Evolutionary conservation across 37 sponge, comb jelly and placozoan genomes (phyloP).

Genomic region (Ianthella basta): DNA sequence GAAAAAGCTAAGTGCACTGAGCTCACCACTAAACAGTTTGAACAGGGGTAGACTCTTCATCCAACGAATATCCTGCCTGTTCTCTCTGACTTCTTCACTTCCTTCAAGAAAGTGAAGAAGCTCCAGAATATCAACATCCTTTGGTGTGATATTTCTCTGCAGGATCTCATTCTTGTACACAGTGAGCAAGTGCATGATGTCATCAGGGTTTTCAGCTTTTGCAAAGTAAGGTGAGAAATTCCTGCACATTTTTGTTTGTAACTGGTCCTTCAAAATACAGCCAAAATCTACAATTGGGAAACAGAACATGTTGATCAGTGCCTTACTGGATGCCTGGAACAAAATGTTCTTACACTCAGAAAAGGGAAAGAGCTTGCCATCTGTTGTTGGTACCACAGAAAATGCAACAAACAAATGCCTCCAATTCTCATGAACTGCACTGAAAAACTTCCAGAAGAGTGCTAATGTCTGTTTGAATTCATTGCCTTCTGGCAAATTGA

Average conservation of each 20-base stretch:
- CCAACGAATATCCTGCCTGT: not conserved
- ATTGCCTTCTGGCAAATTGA: not conserved
- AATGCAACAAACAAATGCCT: not conserved
- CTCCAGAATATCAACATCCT: not conserved
- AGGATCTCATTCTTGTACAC: not conserved
- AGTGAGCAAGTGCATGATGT: not conserved
- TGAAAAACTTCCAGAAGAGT: constrained; percentile 10
- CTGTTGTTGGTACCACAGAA: constrained; percentile 17
- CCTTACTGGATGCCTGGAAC: not conserved
- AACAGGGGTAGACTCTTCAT: constrained; percentile 16
- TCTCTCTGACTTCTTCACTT: not conserved
- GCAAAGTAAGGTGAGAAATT: not conserved
- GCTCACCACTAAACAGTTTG: constrained; percentile 11
- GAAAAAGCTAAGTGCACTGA: not conserved
- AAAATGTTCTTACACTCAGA: not conserved
- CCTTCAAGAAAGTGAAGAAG: not conserved
- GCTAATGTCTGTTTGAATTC: not conserved
- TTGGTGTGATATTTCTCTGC: not conserved
- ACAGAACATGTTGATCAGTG: not conserved
- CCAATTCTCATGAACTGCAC: not conserved
- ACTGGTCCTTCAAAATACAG: not conserved
- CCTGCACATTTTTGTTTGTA: not conserved
- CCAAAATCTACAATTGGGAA: constrained; percentile 21
- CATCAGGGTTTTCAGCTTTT: not conserved
- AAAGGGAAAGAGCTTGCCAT: constrained; percentile 4